Conservation (phyloP, 1,140 invertebrate species). For the Himalopsyche phryganea region DNA sequence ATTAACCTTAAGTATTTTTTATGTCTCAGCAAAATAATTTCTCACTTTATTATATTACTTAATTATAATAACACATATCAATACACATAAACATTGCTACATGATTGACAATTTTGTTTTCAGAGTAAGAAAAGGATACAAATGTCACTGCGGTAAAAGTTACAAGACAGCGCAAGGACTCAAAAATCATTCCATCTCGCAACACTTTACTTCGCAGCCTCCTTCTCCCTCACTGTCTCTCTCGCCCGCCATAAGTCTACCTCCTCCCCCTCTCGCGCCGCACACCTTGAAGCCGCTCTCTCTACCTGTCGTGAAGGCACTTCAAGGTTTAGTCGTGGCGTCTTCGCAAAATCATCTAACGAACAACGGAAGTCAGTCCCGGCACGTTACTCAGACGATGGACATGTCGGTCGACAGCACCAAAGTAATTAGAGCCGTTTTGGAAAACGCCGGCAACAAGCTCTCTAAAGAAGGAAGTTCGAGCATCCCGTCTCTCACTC, state of each 20-base stretch:
- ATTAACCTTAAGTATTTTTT: too few relatives aligned
- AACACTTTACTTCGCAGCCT: slow-evolving; percentile 49
- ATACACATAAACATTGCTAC: too few relatives aligned
- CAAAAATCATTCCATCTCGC: slow-evolving; percentile 63
- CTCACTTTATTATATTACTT: too few relatives aligned
- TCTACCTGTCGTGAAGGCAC: slow-evolving; percentile 27
- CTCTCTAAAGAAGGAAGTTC: slow-evolving; percentile 40
- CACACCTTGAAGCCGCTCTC: slow-evolving; percentile 22
- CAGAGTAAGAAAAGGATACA: slow-evolving; percentile 72
- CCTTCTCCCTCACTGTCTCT: slow-evolving; percentile 6
- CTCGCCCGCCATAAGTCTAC: background rate
- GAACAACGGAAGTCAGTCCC: background rate
- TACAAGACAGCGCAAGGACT: slow-evolving; percentile 75
- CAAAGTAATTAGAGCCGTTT: slow-evolving; percentile 40
- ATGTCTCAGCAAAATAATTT: too few relatives aligned
- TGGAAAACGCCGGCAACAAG: slow-evolving; percentile 25
- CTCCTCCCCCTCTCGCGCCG: slow-evolving; percentile 28
- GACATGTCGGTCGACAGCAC: slow-evolving; percentile 37
- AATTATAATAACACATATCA: too few relatives aligned
- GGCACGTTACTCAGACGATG: slow-evolving; percentile 5
- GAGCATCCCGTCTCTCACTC: slow-evolving; percentile 38
- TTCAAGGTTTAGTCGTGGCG: slow-evolving; percentile 23
- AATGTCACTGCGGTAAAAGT: slow-evolving; percentile 79
- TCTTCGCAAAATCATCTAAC: slow-evolving; percentile 22
- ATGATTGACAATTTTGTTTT: slow-evolving; percentile 33